Percentiles rank a stretch among this genome's conserved stretches.
These are phyloP conservation scores for Mus caroli DNA, from an alignment of 2,797 vertebrate species.

Conservation along the genomic window DNA sequence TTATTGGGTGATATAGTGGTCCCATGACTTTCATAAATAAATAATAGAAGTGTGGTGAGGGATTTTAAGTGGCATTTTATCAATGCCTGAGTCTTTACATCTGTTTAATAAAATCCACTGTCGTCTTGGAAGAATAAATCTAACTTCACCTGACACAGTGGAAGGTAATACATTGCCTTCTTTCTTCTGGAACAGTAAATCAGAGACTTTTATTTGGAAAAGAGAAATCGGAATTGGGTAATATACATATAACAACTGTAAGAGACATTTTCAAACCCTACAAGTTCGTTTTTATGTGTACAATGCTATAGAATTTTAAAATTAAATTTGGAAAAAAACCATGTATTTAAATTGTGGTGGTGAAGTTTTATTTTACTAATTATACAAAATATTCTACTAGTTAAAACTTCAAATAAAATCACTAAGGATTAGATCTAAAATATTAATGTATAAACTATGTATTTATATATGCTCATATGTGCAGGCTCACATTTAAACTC, in stretches of 20 bases:
- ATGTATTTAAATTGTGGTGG: background rate
- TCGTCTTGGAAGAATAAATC: conserved; percentile 9
- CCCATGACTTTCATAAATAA: background rate
- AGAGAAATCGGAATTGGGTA: conserved; percentile 74
- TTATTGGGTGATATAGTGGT: background rate
- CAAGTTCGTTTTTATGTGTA: conserved; percentile 51
- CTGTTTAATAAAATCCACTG: background rate
- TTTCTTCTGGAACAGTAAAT: background rate
- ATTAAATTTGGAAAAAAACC: conserved; percentile 38
- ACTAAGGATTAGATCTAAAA: background rate
- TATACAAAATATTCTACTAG: conserved; percentile 1
- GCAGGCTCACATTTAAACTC: background rate
- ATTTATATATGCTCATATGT: background rate
- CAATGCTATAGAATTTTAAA: conserved; percentile 31
- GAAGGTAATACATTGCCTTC: background rate
- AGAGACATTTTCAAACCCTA: conserved; percentile 53
- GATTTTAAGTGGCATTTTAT: background rate
- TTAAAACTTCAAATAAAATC: conserved; percentile 49
- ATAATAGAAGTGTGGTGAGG: background rate
- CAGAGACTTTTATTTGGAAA: conserved; percentile 16
- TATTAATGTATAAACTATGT: background rate
- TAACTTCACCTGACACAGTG: background rate
- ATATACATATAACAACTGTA: conserved; percentile 64
- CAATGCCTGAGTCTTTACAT: background rate
- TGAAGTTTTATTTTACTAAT: conserved; percentile 9